Conservation (phyloP, 1,140 invertebrate genomes). For the Acarapis woodi region DNA sequence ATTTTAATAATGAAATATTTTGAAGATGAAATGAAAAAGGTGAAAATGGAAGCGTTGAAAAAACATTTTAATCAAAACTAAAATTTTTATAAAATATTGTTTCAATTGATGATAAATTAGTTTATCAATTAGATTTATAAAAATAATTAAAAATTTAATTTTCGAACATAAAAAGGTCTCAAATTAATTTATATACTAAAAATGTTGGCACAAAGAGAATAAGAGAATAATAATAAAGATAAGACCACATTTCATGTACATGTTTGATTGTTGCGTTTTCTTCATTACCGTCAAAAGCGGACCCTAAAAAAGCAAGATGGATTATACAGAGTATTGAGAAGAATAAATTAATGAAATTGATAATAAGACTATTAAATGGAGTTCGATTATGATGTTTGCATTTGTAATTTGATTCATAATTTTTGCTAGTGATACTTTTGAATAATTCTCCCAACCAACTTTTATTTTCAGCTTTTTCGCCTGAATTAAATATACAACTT, state of each 20-base stretch:
- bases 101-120: too few relatives aligned
- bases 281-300: slow-evolving; percentile 8
- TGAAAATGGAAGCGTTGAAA: slow-evolving; percentile 4
- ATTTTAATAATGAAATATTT: slow-evolving; percentile 7
- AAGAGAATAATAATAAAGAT: too few relatives aligned
- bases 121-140: too few relatives aligned
- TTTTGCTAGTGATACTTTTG: not conserved
- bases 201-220: too few relatives aligned
- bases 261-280: too few relatives aligned
- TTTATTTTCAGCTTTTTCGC: not conserved
- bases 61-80: too few relatives aligned
- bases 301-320: slow-evolving; percentile 9
- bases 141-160: too few relatives aligned
- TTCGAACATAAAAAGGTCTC: too few relatives aligned
- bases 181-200: too few relatives aligned
- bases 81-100: too few relatives aligned
- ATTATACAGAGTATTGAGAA: slow-evolving; percentile 7
- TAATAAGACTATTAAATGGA: not conserved
- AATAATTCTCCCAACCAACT: too few relatives aligned
- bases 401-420: not conserved
- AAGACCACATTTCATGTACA: too few relatives aligned
- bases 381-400: not conserved
- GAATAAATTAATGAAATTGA: slow-evolving; percentile 1
- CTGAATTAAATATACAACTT: slow-evolving; percentile 1
- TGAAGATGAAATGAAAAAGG: slow-evolving; percentile 8